Evolutionary conservation across 2,797 vertebrate species (phyloP).

Genomic region (Borostomias antarcticus): DNA sequence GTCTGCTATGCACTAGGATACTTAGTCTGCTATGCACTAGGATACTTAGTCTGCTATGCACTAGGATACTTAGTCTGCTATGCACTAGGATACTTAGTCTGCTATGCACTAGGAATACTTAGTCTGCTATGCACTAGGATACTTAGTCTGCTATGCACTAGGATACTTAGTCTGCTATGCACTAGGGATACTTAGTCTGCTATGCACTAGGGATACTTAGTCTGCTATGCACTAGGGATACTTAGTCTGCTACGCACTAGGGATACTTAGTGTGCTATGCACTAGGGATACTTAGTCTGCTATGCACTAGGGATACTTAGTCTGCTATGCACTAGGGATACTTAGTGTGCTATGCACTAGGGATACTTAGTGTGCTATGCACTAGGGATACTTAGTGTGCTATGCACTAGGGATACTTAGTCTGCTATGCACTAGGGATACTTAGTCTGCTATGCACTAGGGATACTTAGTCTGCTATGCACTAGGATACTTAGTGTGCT

Average conservation of each 20-base stretch:
- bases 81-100: constrained; percentile 72
- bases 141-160: constrained; percentile 61
- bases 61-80: too few species aligned
- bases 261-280: constrained; percentile 71
- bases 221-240: constrained; percentile 73
- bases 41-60: constrained; percentile 60
- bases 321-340: constrained; percentile 73
- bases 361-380: constrained; percentile 71
- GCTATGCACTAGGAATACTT: too few species aligned
- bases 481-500: too few species aligned
- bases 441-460: constrained; percentile 72
- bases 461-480: constrained; percentile 61
- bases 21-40: constrained; percentile 74
- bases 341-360: constrained; percentile 61
- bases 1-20: too few species aligned
- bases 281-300: constrained; percentile 68
- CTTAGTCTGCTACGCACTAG: constrained; percentile 61
- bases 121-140: constrained; percentile 73
- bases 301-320: too few species aligned
- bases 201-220: too few species aligned
- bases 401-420: too few species aligned
- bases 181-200: constrained; percentile 68
- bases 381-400: constrained; percentile 68
- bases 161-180: constrained; percentile 71
- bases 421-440: constrained; percentile 73